phyloP scores from a whole-genome alignment of 2,888 invertebrate genomes.

The Eupithecia abbreviata region DNA sequence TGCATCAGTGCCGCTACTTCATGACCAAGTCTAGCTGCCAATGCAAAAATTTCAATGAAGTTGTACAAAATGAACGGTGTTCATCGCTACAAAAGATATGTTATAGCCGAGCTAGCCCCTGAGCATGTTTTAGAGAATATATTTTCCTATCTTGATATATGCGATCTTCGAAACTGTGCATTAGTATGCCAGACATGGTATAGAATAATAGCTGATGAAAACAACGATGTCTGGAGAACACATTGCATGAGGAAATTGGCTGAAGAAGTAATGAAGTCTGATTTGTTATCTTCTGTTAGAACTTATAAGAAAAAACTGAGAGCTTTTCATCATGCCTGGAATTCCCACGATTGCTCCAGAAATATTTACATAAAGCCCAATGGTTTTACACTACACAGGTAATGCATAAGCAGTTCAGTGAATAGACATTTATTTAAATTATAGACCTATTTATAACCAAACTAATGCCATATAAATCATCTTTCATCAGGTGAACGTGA shows the following conservation, averaged over 20 bases:
- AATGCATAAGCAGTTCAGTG: background rate
- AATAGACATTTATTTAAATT: background rate
- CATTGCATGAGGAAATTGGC: conserved; percentile 94
- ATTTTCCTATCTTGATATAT: conserved; percentile 94
- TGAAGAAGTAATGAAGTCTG: conserved; percentile 93
- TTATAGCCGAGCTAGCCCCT: conserved; percentile 86
- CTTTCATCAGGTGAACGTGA: background rate
- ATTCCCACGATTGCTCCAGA: conserved; percentile 97
- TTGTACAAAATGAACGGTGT: conserved; percentile 54
- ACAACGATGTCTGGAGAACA: conserved; percentile 97
- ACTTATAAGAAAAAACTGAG: conserved; percentile 97
- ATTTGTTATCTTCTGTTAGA: conserved; percentile 93
- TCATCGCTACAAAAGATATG: conserved; percentile 74
- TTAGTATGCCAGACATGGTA: conserved; percentile 97
- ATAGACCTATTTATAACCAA: background rate
- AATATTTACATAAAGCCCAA: conserved; percentile 98
- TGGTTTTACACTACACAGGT: conserved; percentile 97
- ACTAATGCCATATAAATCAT: background rate
- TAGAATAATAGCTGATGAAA: conserved; percentile 94
- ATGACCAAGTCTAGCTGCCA: conserved; percentile 20
- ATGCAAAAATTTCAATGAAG: conserved; percentile 44
- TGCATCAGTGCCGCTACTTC: conserved; percentile 1
- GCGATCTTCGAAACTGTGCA: conserved; percentile 94
- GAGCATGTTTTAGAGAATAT: conserved; percentile 94
- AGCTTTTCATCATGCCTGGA: conserved; percentile 98